Conservation (phyloP, 2,888 invertebrate species). For the Fragum whitleyi region DNA sequence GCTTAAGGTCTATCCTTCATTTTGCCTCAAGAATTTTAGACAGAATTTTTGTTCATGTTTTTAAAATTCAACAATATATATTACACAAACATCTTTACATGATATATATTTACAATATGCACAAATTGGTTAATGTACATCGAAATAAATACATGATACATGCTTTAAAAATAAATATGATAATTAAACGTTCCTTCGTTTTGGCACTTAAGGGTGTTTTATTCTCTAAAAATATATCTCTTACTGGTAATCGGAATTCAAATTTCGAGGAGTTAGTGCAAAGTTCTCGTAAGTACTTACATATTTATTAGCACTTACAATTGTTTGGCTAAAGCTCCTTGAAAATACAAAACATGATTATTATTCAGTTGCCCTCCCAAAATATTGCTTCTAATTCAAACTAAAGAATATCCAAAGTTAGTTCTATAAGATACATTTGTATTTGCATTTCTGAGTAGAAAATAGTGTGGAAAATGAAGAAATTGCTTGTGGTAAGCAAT, state of each 20-base stretch:
- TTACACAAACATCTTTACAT: not conserved
- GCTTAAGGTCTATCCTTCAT: too few relatives aligned
- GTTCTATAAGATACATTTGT: too few relatives aligned
- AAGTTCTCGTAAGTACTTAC: too few relatives aligned
- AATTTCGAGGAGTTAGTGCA: too few relatives aligned
- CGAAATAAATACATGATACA: constrained; percentile 20
- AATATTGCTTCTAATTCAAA: too few relatives aligned
- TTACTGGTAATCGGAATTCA: constrained; percentile 9
- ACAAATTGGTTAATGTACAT: constrained; percentile 18
- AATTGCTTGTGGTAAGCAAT: too few relatives aligned
- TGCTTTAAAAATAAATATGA: constrained; percentile 11
- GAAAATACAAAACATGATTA: not conserved
- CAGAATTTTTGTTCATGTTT: not conserved
- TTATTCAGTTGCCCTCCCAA: not conserved
- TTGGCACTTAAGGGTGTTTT: not conserved
- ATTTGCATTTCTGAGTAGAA: too few relatives aligned
- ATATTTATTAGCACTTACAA: too few relatives aligned
- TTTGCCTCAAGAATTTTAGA: not conserved
- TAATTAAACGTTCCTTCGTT: not conserved
- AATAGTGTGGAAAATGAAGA: too few relatives aligned
- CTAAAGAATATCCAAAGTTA: too few relatives aligned
- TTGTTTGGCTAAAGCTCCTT: too few relatives aligned
- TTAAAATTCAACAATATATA: constrained; percentile 4
- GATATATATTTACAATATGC: not conserved
- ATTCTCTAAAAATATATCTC: constrained; percentile 10